These are phyloP conservation scores for Nothoprocta perdicaria DNA, from an alignment of 2,113 vertebrate species.

Conservation along the genomic window DNA sequence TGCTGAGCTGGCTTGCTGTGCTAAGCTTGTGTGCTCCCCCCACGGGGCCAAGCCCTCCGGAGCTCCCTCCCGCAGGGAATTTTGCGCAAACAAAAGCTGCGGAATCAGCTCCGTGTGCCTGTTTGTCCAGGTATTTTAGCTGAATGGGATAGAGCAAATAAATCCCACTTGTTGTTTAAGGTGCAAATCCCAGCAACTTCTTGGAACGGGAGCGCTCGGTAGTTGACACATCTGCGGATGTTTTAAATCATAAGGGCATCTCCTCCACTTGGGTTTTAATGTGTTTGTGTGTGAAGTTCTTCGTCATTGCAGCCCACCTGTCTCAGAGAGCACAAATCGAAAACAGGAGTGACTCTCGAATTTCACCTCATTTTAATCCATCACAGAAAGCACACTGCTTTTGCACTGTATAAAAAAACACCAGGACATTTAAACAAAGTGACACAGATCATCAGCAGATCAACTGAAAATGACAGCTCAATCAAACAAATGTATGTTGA, in stretches of 20 bases:
- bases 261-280: constrained; percentile 75
- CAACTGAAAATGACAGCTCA: constrained; percentile 87
- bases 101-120: rapidly evolving
- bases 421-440: constrained; percentile 88
- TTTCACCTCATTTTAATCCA: constrained; percentile 87
- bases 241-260: constrained; percentile 83
- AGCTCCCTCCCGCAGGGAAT: background rate
- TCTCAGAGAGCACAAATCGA: constrained; percentile 81
- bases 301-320: constrained; percentile 85
- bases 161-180: constrained; percentile 74
- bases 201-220: constrained; percentile 76
- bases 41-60: background rate
- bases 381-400: constrained; percentile 80
- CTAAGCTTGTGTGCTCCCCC: background rate
- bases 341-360: constrained; percentile 84
- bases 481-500: constrained; percentile 88
- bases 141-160: constrained; percentile 8
- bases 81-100: background rate
- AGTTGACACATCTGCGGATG: constrained; percentile 81
- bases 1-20: background rate
- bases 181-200: constrained; percentile 74
- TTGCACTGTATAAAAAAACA: constrained; percentile 77
- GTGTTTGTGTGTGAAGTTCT: constrained; percentile 78
- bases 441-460: constrained; percentile 89
- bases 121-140: constrained; percentile 20